Evolutionary conservation across 2,797 vertebrate species (phyloP).

Genomic region (Okamejei kenojei): DNA sequence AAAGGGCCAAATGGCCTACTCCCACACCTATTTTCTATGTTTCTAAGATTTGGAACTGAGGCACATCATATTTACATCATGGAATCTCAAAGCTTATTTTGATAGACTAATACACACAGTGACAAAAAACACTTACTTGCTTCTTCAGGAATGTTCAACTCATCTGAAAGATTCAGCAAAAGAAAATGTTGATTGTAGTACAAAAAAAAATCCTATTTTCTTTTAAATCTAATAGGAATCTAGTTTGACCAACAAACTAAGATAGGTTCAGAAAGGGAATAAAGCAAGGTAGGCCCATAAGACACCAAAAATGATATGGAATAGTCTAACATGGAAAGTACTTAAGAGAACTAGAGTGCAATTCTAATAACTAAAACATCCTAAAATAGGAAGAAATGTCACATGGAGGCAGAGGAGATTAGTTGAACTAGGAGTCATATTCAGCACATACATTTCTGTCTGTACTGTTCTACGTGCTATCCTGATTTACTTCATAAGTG

Average conservation of each 20-base stretch:
- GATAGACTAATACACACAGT: neutral
- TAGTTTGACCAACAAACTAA: neutral
- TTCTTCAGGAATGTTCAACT: neutral
- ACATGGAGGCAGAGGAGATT: no score
- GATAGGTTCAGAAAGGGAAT: neutral
- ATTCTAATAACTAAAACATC: neutral
- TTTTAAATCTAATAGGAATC: neutral
- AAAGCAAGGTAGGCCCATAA: neutral
- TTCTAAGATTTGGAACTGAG: neutral
- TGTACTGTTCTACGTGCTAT: no score
- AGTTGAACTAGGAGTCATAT: no score
- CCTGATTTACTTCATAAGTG: no score
- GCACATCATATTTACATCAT: neutral
- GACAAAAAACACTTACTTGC: neutral
- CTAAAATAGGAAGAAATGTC: no score
- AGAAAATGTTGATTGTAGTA: neutral
- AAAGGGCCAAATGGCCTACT: no score
- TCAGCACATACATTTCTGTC: no score
- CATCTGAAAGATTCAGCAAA: slow-evolving; percentile 29
- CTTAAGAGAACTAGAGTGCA: neutral
- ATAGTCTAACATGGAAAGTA: neutral
- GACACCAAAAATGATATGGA: neutral
- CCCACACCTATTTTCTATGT: no score
- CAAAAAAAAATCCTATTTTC: neutral
- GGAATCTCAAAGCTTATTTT: neutral